These are phyloP conservation scores for Plodia interpunctella DNA, from an alignment of 1,140 invertebrate species.

Conservation along the genomic window DNA sequence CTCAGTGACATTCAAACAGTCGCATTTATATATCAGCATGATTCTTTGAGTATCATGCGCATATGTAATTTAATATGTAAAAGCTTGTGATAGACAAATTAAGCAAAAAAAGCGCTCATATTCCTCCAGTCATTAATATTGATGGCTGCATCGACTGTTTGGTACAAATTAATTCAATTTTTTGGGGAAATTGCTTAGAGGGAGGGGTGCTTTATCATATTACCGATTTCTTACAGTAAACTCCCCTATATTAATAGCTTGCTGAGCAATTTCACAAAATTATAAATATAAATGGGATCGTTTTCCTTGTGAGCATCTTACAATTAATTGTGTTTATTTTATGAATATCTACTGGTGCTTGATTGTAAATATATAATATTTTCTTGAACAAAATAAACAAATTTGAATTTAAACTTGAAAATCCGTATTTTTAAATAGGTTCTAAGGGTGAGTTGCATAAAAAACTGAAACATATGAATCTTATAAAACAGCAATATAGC, in stretches of 20 bases:
- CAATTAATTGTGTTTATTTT: conserved; percentile 11
- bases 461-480: no score
- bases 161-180: conserved; percentile 45
- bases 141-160: conserved; percentile 37
- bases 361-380: background rate
- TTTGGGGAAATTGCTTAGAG: conserved; percentile 32
- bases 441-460: no score
- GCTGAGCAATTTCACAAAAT: conserved; percentile 28
- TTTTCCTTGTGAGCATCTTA: conserved; percentile 10
- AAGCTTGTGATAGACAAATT: background rate
- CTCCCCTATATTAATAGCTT: conserved; percentile 32
- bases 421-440: no score
- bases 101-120: conserved; percentile 17
- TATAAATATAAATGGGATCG: conserved; percentile 29
- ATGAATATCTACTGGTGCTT: background rate
- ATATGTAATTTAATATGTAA: background rate
- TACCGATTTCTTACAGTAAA: conserved; percentile 34
- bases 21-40: no score
- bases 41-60: background rate
- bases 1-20: no score
- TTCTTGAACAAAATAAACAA: no score
- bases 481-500: no score
- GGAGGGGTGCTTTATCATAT: conserved; percentile 39
- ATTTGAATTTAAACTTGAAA: no score
- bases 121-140: conserved; percentile 34